Evolutionary conservation across 1,140 invertebrate species (phyloP).

Genomic region (Tetragnatha versicolor): DNA sequence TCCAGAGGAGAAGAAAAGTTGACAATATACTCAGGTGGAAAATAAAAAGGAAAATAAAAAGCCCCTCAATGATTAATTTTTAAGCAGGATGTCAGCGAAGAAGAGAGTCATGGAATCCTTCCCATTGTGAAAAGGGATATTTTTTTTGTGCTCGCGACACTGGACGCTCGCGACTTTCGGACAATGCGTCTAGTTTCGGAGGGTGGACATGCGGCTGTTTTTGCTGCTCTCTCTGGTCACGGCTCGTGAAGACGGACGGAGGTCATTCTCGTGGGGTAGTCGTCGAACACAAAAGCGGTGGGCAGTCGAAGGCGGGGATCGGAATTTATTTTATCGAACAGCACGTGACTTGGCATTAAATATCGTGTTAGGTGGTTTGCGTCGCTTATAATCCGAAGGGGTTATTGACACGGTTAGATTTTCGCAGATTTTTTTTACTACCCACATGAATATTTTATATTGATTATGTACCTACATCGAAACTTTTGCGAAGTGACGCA

Average conservation of each 20-base stretch:
- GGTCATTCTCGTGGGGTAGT: constrained; percentile 31
- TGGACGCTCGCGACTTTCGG: constrained; percentile 18
- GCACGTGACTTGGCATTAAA: background rate
- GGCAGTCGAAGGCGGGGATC: background rate
- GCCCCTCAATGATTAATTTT: background rate
- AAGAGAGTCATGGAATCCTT: constrained; percentile 4
- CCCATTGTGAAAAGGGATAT: constrained; percentile 18
- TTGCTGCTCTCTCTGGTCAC: constrained; percentile 11
- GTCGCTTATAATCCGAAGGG: background rate
- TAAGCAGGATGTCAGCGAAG: constrained; percentile 35
- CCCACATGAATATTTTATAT: background rate
- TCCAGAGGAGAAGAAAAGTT: background rate
- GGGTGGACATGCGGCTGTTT: background rate
- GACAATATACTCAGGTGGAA: background rate
- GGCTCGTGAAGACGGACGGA: background rate
- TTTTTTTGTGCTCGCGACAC: constrained; percentile 16
- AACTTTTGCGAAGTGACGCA: too few relatives aligned
- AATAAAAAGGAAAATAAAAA: constrained; percentile 3
- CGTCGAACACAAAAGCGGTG: constrained; percentile 14
- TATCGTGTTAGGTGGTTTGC: background rate
- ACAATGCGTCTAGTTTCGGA: constrained; percentile 29
- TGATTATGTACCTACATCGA: background rate
- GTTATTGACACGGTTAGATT: background rate
- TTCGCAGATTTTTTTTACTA: background rate
- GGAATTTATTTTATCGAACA: background rate